phyloP scores from a whole-genome alignment of 2,797 vertebrate genomes.

The Hippoglossus hippoglossus region DNA sequence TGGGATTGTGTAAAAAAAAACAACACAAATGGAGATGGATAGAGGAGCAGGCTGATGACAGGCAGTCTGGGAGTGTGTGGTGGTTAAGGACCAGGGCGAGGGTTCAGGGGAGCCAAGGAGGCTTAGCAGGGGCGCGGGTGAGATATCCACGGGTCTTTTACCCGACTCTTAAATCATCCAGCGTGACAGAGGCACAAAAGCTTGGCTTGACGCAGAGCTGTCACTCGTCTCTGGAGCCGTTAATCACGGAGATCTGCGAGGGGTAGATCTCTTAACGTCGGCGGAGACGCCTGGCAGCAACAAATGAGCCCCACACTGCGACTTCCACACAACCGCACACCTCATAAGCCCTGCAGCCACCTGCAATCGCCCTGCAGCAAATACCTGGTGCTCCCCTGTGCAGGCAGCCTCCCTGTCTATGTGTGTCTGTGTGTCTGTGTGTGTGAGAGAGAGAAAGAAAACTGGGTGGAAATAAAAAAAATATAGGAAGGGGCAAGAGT shows the following conservation, averaged over 20 bases:
- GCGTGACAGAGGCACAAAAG: constrained; percentile 72
- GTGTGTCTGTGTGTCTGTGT: constrained; percentile 23
- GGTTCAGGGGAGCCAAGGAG: constrained; percentile 30
- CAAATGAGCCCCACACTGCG: constrained; percentile 69
- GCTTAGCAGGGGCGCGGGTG: constrained; percentile 37
- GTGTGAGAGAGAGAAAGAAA: not conserved
- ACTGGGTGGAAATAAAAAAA: not conserved
- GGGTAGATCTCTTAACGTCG: constrained; percentile 50
- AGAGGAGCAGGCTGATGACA: constrained; percentile 38
- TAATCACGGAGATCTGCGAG: constrained; percentile 72
- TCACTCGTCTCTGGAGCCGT: constrained; percentile 74
- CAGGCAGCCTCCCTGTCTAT: constrained; percentile 21
- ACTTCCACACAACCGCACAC: constrained; percentile 55
- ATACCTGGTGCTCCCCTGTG: constrained; percentile 51
- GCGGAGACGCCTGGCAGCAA: constrained; percentile 74
- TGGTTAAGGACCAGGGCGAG: constrained; percentile 29
- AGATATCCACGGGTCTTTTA: constrained; percentile 62
- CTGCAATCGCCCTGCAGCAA: constrained; percentile 69
- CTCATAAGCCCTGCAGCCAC: constrained; percentile 71
- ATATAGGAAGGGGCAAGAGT: constrained; percentile 12
- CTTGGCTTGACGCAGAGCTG: constrained; percentile 60
- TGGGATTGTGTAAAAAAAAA: not conserved
- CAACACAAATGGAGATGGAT: constrained; percentile 24
- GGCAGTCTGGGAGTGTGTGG: constrained; percentile 25
- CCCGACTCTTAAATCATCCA: constrained; percentile 71